Conservation (phyloP, 1,140 invertebrate genomes). For the Papilio aristodemus region DNA sequence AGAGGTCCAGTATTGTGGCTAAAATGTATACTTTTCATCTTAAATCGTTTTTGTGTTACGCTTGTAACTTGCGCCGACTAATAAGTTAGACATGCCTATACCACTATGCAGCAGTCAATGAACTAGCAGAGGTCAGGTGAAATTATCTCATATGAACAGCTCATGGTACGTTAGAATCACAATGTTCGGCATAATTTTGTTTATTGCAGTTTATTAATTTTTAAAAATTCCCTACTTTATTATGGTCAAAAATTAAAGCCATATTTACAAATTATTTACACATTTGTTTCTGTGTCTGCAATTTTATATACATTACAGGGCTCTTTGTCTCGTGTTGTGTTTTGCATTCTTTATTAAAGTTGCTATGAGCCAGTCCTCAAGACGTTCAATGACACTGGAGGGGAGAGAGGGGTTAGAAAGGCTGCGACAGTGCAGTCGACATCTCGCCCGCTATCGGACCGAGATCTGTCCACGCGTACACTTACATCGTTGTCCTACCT, state of each 20-base stretch:
- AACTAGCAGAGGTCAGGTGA: constrained; percentile 78
- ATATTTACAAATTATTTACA: constrained; percentile 15
- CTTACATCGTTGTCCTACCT: not conserved
- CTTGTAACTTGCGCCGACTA: constrained; percentile 42
- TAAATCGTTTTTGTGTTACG: not conserved
- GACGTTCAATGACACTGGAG: constrained; percentile 61
- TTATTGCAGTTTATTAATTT: constrained; percentile 55
- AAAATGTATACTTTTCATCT: not conserved
- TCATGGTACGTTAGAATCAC: constrained; percentile 69
- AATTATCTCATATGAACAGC: constrained; percentile 70
- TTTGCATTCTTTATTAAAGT: constrained; percentile 46
- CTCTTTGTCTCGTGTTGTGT: constrained; percentile 46
- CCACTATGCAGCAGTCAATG: constrained; percentile 77
- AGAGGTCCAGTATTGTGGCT: too few species aligned
- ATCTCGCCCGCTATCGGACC: constrained; percentile 61
- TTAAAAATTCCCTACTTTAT: constrained; percentile 13
- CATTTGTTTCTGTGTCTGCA: constrained; percentile 23
- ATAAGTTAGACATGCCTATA: constrained; percentile 70
- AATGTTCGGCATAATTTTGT: constrained; percentile 62
- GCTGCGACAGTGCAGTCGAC: constrained; percentile 65
- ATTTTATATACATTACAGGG: constrained; percentile 40
- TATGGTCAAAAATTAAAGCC: not conserved
- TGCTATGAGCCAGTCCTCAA: constrained; percentile 48
- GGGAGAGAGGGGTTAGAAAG: constrained; percentile 46
- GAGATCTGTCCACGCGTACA: constrained; percentile 57